phyloP scores from a whole-genome alignment of 2,113 vertebrate species.

The Enhydra lutris region DNA sequence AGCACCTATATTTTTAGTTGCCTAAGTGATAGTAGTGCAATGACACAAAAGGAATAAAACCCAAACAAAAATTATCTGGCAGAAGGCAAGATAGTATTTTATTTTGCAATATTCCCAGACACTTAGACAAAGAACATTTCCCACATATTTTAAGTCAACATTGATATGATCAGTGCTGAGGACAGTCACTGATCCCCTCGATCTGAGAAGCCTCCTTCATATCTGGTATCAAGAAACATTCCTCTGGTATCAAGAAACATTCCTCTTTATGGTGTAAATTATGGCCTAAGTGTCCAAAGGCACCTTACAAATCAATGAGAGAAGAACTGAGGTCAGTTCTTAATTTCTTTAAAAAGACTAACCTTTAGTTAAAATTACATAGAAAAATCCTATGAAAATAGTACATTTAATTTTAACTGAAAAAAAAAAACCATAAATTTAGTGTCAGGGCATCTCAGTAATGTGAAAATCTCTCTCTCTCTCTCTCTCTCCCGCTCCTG shows the following conservation, averaged over 20 bases:
- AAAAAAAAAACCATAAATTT: background rate
- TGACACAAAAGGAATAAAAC: slow-evolving; percentile 32
- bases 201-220: background rate
- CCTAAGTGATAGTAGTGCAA: background rate
- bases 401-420: slow-evolving; percentile 19
- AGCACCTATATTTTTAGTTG: background rate
- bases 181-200: background rate
- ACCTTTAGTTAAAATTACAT: background rate
- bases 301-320: background rate
- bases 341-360: slow-evolving; percentile 32
- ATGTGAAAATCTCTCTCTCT: background rate
- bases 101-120: background rate
- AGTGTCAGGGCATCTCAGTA: background rate
- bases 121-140: background rate
- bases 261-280: background rate
- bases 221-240: background rate
- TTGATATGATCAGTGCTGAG: background rate
- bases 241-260: background rate
- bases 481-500: background rate
- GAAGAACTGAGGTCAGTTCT: background rate
- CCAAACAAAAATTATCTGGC: background rate
- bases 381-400: slow-evolving; percentile 22
- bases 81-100: slow-evolving; percentile 17
- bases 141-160: background rate
- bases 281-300: background rate